Percentiles rank a stretch among this genome's conserved stretches.
phyloP scores from a whole-genome alignment of 2,888 invertebrate genomes.

The Zaprionus bogoriensis region DNA sequence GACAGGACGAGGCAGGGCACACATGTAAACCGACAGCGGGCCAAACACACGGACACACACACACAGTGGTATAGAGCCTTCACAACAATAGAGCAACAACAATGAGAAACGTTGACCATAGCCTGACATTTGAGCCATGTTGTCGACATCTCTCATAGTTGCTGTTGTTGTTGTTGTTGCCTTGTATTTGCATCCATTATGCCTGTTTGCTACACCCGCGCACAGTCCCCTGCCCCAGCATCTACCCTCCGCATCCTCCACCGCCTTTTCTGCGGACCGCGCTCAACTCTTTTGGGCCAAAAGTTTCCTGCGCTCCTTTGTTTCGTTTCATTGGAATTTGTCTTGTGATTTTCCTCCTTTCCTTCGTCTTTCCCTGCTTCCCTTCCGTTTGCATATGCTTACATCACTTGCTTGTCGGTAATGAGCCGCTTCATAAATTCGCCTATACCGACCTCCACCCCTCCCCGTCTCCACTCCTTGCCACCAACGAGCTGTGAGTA shows the following conservation, averaged over 20 bases:
- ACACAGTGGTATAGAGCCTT: slow-evolving; percentile 28
- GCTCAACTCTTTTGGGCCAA: slow-evolving; percentile 16
- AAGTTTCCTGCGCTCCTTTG: slow-evolving; percentile 8
- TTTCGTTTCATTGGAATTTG: slow-evolving; percentile 49
- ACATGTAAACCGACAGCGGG: slow-evolving; percentile 61
- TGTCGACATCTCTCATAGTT: slow-evolving; percentile 62
- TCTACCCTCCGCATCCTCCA: slow-evolving; percentile 3
- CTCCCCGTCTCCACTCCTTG: background rate
- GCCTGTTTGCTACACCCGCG: slow-evolving; percentile 61
- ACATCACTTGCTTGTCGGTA: slow-evolving; percentile 55
- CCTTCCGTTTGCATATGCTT: slow-evolving; percentile 56
- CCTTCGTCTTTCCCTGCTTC: slow-evolving; percentile 2
- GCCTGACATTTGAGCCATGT: slow-evolving; percentile 78
- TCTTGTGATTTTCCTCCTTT: background rate
- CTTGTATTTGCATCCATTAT: slow-evolving; percentile 66
- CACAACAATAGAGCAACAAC: slow-evolving; percentile 40
- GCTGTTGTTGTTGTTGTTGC: slow-evolving; percentile 37
- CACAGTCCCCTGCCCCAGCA: slow-evolving; percentile 29
- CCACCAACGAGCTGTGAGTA: slow-evolving; percentile 10
- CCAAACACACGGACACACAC: slow-evolving; percentile 34
- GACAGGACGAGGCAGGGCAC: slow-evolving; percentile 28
- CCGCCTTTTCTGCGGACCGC: background rate
- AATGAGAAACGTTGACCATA: slow-evolving; percentile 62
- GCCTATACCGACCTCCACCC: background rate
- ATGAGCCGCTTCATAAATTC: slow-evolving; percentile 54